Evolutionary conservation across 2,113 vertebrate genomes (phyloP), one percentile per base, ranked within the genome.

Genomic region (Peromyscus maniculatus): DNA sequence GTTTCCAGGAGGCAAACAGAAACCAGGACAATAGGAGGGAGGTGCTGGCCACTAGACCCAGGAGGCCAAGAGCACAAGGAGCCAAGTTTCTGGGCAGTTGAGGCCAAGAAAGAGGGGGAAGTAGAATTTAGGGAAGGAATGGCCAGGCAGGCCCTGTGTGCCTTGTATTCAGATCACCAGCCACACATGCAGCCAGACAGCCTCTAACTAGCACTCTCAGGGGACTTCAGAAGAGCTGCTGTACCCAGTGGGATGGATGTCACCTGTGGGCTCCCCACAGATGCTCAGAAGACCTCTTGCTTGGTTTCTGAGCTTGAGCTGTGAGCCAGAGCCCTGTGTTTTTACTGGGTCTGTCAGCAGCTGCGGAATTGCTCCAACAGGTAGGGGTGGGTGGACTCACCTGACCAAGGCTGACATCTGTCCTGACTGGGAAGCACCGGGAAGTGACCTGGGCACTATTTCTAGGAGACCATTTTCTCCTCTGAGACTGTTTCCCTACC

Each of bases 1-100:
- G 69, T 57, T 91, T 57, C 49, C 28, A 43, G 33, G 87, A 33
- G 94, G 91, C 96, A 95, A 84, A 91, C 91, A 83, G 90, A 96
- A 89, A 95, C 91, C 33, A 31, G 80, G 89, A 46, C 12, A 3
- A 13, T 62, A 9, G 31, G 36, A 52, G 82, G 95, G 93, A 36
- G 89, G 95, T 78, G 87, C 95, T 93, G 82, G 91, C n/a, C 94
- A 16, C 57, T 6, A 43, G 94, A 15, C 72, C 86, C 24, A 67
- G 67, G 72, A n/a, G 90, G 91, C 89, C 71, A 80, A 8, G 64
- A 83, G 71, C 21, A 12, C 13, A 59, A 24, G 79, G 69, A 71
- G 93, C 97, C 92, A 82, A 82, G 91, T 95, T 96, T 95, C 95
- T 89, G 92, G 84, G 90, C 94, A 57, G 46, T 8, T 31, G 91